Evolutionary conservation across 2,797 vertebrate species (phyloP).

Genomic region (Rhyacichthys aspro): DNA sequence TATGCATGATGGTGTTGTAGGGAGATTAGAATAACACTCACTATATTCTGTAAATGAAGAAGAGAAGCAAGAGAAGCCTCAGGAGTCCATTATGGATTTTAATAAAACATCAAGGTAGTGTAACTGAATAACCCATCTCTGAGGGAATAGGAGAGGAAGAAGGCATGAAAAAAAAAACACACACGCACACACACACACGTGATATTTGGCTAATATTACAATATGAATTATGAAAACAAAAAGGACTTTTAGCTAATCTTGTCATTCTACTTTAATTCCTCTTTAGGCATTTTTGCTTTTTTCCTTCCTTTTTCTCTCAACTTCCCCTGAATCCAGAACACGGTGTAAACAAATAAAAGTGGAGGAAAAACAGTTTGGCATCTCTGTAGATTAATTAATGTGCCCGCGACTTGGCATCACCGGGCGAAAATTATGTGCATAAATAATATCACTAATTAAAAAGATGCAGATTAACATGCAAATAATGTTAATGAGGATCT

Average conservation of each 20-base stretch:
- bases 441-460: conserved; percentile 99
- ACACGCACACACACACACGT: conserved; percentile 75
- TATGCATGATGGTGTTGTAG: conserved; percentile 97
- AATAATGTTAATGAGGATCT: conserved; percentile 99
- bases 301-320: conserved; percentile 56
- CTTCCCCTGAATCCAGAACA: conserved; percentile 98
- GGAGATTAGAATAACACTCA: conserved; percentile 99
- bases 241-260: conserved; percentile 99
- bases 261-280: conserved; percentile 93
- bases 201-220: conserved; percentile 99
- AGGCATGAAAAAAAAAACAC: conserved; percentile 37
- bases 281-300: conserved; percentile 84
- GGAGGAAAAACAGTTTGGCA: conserved; percentile 99
- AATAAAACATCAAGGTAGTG: conserved; percentile 99
- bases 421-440: conserved; percentile 99
- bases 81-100: conserved; percentile 99
- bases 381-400: conserved; percentile 99
- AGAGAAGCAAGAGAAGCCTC: conserved; percentile 96
- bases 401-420: conserved; percentile 97
- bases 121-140: conserved; percentile 99
- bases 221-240: conserved; percentile 99
- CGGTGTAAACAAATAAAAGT: conserved; percentile 99
- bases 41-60: conserved; percentile 99
- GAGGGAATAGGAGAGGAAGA: conserved; percentile 80
- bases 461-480: conserved; percentile 99